These are phyloP conservation scores for Chloebia gouldiae DNA, from an alignment of 2,113 vertebrate species.

Conservation along the genomic window DNA sequence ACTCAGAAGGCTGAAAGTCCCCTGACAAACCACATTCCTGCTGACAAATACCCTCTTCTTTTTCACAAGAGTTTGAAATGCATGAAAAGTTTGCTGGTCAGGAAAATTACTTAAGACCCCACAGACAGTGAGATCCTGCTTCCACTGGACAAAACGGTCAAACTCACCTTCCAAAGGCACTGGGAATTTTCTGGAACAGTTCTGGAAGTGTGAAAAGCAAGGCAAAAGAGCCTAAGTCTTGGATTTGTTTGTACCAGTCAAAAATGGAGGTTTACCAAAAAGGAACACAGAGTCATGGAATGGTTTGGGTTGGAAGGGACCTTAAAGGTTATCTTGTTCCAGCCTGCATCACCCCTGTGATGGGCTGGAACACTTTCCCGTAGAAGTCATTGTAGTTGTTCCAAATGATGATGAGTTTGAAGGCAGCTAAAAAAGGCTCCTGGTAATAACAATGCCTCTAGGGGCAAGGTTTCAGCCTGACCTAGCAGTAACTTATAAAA, in stretches of 20 bases:
- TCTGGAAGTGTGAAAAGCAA: neutral
- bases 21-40: neutral
- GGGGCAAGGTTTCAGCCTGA: neutral
- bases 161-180: neutral
- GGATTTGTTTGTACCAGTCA: neutral
- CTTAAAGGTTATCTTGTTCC: neutral
- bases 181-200: neutral
- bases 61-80: neutral
- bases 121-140: neutral
- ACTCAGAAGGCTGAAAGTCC: neutral
- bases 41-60: neutral
- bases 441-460: neutral
- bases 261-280: neutral
- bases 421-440: neutral
- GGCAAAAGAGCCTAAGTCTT: neutral
- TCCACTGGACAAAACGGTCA: neutral
- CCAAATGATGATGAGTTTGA: neutral
- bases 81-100: neutral
- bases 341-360: neutral
- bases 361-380: neutral
- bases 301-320: neutral
- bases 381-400: neutral
- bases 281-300: neutral
- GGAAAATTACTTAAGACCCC: neutral
- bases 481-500: neutral